phyloP scores from a whole-genome alignment of 2,113 vertebrate species.

The Acrocephalus kingi region DNA sequence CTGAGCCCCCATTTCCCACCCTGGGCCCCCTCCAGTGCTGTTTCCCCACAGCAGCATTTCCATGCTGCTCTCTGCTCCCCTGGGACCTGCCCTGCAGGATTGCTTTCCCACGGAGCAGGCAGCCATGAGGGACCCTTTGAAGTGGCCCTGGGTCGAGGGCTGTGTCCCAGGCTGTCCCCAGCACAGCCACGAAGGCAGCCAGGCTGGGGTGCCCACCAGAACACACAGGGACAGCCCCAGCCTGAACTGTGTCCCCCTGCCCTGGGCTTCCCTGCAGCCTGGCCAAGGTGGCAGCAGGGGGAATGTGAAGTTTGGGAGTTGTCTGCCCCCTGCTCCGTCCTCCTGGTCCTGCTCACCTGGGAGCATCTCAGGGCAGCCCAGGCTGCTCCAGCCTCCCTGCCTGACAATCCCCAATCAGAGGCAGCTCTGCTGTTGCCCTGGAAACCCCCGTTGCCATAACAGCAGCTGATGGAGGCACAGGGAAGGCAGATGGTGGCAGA shows the following conservation, averaged over 20 bases:
- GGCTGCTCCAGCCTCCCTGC: neutral
- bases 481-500: conserved; percentile 53
- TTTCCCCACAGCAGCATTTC: neutral
- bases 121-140: neutral
- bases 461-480: conserved; percentile 11
- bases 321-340: neutral
- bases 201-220: neutral
- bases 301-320: neutral
- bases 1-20: neutral
- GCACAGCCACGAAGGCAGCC: neutral
- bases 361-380: conserved; percentile 30
- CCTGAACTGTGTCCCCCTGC: rapidly evolving
- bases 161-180: neutral
- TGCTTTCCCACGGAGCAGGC: conserved; percentile 37
- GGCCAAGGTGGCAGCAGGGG: neutral
- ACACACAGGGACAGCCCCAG: neutral
- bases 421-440: neutral
- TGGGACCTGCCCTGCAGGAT: neutral
- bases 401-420: neutral
- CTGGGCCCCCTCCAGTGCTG: rapidly evolving
- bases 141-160: neutral
- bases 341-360: conserved; percentile 4
- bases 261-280: neutral
- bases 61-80: neutral
- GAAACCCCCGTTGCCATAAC: conserved; percentile 56